phyloP scores from a whole-genome alignment of 2,797 vertebrate species.

The Mergus octosetaceus region DNA sequence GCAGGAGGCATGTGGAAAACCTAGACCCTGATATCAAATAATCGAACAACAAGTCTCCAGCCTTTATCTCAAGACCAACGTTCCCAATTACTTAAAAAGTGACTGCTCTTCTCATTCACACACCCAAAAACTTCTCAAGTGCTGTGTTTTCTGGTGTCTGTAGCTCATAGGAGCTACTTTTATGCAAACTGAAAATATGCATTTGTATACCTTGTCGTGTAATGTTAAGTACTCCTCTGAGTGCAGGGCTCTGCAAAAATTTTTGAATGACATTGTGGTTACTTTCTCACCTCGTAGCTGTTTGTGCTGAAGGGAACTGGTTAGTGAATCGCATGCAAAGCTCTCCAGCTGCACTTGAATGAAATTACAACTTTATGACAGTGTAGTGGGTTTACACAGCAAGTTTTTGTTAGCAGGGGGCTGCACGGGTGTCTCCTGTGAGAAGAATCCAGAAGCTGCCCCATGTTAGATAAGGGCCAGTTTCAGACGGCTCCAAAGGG shows the following conservation, averaged over 20 bases:
- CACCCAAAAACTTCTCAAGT: neutral
- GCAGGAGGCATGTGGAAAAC: neutral
- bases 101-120: neutral
- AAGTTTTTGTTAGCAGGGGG: too few species aligned
- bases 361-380: neutral
- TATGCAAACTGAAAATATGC: neutral
- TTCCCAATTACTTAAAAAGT: neutral
- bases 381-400: neutral
- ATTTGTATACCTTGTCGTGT: fast-evolving
- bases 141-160: neutral
- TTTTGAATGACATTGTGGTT: neutral
- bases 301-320: neutral
- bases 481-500: too few species aligned
- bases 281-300: neutral
- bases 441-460: too few species aligned
- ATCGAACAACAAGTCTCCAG: neutral
- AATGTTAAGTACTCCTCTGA: neutral
- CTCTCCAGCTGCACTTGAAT: neutral
- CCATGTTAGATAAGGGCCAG: too few species aligned
- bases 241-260: neutral
- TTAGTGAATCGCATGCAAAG: neutral
- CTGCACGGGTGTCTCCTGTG: too few species aligned
- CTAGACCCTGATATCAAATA: neutral
- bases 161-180: neutral
- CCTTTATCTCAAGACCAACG: neutral